Base-by-base conservation (phyloP, 2,888 invertebrate species). In the Drosophila demipolita region DNA sequence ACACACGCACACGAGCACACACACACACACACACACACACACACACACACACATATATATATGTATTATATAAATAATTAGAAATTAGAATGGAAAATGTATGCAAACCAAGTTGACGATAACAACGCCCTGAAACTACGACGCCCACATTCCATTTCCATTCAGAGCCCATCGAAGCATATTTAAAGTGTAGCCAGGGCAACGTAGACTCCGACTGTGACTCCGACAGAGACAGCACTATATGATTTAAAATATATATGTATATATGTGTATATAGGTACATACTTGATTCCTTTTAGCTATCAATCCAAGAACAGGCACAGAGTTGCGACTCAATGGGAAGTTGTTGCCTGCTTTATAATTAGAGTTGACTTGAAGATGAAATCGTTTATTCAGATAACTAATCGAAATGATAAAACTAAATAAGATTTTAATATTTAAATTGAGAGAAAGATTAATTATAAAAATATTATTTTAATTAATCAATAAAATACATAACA, bases 31-130 rank as follows among this genome's bases (percentile, higher is more conserved):
- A 62, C 40, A 53, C 66, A 50, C 61, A 66, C 42, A 50, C 58
- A 62, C 63, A 53, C 63, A 54, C 26, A 53, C 33, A 53, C 64
- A 53, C 61, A 71, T 35, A 50, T 53, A 62, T 59, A 75, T 54
- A 72, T 71, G 70, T 59, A 73, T 73, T 67, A 75, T 78, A 48
- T 75, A 90, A 89, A 89, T 89, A 89, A 89, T 89, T 90, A 89
- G 84, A 89, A 89, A 90, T 90, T 90, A 90, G 87, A 90, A 90
- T 88, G 83, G 88, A 82, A 86, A 90, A 87, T 80, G 78, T 79
- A 76, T 86, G 82, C 73, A 78, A 73, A 69, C 76, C 73, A 73
- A 78, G 78, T 81, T 82, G 83, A 84, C 76, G 79, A 87, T 78
- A 79, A 78, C 77, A 82, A 79, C 81, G 77, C 81, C 83, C 75